Evolutionary conservation across 2,888 invertebrate species (phyloP).

Genomic region (Papilio gigon): DNA sequence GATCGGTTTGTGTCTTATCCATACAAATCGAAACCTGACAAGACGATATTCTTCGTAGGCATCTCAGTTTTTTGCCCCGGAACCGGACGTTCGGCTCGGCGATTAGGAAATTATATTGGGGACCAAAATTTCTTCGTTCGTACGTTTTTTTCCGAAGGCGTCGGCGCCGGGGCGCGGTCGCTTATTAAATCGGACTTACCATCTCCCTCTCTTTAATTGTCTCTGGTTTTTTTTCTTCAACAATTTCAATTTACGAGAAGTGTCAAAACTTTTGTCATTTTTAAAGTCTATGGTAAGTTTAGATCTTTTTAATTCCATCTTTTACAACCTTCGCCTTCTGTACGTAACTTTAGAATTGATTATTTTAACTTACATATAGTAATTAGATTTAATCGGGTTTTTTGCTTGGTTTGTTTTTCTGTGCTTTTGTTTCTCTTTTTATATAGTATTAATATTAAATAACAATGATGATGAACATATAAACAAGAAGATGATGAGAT

Average conservation of each 20-base stretch:
- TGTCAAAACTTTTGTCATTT: conserved; percentile 28
- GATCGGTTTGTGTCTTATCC: conserved; percentile 54
- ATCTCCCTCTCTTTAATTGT: conserved; percentile 69
- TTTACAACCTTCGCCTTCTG: background rate
- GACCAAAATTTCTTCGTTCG: conserved; percentile 62
- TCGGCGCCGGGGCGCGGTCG: conserved; percentile 63
- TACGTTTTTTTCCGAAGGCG: conserved; percentile 66
- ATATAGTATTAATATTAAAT: too few relatives aligned
- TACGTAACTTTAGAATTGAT: too few relatives aligned
- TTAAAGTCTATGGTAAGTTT: background rate
- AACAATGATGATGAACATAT: too few relatives aligned
- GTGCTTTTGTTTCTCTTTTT: too few relatives aligned
- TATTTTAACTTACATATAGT: too few relatives aligned
- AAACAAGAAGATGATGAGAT: too few relatives aligned
- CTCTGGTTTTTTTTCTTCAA: conserved; percentile 49
- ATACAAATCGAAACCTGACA: conserved; percentile 60
- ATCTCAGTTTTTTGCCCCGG: conserved; percentile 72
- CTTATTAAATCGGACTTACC: conserved; percentile 79
- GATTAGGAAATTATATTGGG: conserved; percentile 81
- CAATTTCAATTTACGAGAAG: conserved; percentile 36
- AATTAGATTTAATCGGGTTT: too few relatives aligned
- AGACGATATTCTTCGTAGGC: conserved; percentile 65
- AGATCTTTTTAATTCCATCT: background rate
- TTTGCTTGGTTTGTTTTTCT: too few relatives aligned
- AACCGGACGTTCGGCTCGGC: conserved; percentile 78